Evolutionary conservation across 2,888 invertebrate genomes (phyloP).

Genomic region (Aleiodes testaceus): DNA sequence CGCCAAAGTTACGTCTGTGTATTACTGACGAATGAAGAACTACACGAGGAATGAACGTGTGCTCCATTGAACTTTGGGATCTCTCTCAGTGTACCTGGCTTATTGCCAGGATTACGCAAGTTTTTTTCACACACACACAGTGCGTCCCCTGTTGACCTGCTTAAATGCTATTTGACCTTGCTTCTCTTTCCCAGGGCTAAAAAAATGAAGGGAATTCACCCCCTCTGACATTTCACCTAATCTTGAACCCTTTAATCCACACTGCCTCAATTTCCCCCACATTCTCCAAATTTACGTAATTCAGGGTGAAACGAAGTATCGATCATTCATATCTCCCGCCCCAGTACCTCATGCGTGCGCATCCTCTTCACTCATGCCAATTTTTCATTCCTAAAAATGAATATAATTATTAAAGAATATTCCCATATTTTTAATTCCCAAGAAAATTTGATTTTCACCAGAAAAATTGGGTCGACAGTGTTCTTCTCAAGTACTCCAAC

Average conservation of each 20-base stretch:
- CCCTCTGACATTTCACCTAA: neutral
- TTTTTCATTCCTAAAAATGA: neutral
- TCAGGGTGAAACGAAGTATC: constrained; percentile 37
- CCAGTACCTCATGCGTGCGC: constrained; percentile 15
- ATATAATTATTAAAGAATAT: constrained; percentile 5
- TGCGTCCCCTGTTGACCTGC: constrained; percentile 65
- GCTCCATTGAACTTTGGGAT: constrained; percentile 72
- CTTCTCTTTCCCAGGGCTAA: constrained; percentile 58
- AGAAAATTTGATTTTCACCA: neutral
- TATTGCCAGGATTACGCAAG: constrained; percentile 69
- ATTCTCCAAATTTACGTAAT: constrained; percentile 2
- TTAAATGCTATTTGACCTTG: constrained; percentile 67
- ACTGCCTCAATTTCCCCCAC: constrained; percentile 1
- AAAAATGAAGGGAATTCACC: constrained; percentile 37
- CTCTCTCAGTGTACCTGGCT: constrained; percentile 59
- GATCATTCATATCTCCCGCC: constrained; percentile 37
- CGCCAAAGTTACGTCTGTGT: constrained; percentile 57
- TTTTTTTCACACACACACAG: neutral
- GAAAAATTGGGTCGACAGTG: constrained; percentile 18
- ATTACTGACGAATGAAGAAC: constrained; percentile 26
- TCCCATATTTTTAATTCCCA: constrained; percentile 2
- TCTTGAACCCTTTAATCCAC: neutral
- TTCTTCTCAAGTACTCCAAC: neutral
- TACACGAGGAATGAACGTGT: constrained; percentile 45
- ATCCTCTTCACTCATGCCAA: neutral